Percentiles rank a stretch among this genome's conserved stretches.
phyloP scores from a whole-genome alignment of 2,888 invertebrate species.

The Harmothoe impar region DNA sequence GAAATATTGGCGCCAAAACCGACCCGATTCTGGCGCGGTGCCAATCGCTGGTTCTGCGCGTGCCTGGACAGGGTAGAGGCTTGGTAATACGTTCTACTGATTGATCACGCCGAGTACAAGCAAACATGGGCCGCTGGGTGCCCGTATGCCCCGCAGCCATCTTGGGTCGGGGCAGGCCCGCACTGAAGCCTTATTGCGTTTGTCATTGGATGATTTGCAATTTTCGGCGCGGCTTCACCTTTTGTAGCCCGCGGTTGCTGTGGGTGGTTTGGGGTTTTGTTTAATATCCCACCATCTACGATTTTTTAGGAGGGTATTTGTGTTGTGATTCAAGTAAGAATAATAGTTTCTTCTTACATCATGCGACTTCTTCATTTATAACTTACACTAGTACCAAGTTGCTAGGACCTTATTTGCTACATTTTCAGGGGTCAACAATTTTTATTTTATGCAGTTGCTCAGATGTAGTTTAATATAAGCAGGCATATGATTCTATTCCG shows the following conservation, averaged over 20 bases:
- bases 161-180: neutral
- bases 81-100: neutral
- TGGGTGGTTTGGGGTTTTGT: neutral
- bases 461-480: too few species aligned
- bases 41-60: neutral
- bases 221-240: neutral
- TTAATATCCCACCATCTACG: too few species aligned
- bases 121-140: neutral
- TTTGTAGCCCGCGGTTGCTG: neutral
- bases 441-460: too few species aligned
- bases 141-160: neutral
- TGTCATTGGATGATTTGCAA: constrained; percentile 20
- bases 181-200: constrained; percentile 35
- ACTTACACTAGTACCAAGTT: too few species aligned
- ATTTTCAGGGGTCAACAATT: too few species aligned
- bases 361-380: too few species aligned
- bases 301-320: too few species aligned
- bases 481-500: too few species aligned
- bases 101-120: constrained; percentile 10
- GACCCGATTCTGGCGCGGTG: neutral
- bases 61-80: neutral
- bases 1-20: too few species aligned
- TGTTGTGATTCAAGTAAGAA: too few species aligned
- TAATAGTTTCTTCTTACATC: too few species aligned
- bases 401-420: too few species aligned